Base-by-base conservation (phyloP, 1,140 invertebrate genomes). In the Eupristina koningsbergeri region DNA sequence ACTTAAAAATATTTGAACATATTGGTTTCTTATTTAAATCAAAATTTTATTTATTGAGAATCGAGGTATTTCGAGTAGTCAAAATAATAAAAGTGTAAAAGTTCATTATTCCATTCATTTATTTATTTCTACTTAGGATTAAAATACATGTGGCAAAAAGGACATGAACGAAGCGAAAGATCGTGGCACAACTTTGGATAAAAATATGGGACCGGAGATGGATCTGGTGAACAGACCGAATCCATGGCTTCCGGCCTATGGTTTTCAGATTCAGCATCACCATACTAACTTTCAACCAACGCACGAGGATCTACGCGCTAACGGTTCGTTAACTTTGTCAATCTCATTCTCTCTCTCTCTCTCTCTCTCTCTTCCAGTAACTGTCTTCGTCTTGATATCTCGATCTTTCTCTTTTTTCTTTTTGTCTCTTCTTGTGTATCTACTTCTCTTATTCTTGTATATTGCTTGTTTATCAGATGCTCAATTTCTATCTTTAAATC, bases 201-300 rank as follows among this genome's bases (percentile, higher is more conserved):
- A 29, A 26, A 76, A 39, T 50, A 86, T 86, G 85, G 87, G 84
- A 47, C 73, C 86, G 67, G 89, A 88, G 75, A 88, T 88, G 85
- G 89, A 91, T 67, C 87, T 92, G 86, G 91, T 89, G 84, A 92
- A 92, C 88, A 88, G 90, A 64, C 91, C 91, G 71, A 92, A 92
- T 87, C 89, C 92, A 9, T 92, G 92, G 92, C 89, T 92, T 87
- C 92, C 92, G 85, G 91, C 92, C 76, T 92, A 92, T 77, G 92
- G 92, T n/a, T 92, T 91, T 83, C 91, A 92, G 81, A 89, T 92
- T 29, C 92, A 92, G 84, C 74, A 29, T 36, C 83, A 84, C 31
- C 87, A 89, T 69, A 63, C 85, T 45, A 89, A 89, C 85, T 92
- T 89, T 83, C 91, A 92, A 47, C 87, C 89, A 6, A 87, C 89